Percentiles rank a stretch among this genome's conserved stretches.
Evolutionary conservation across 2,797 vertebrate species (phyloP).

Genomic region (Trachops cirrhosus): DNA sequence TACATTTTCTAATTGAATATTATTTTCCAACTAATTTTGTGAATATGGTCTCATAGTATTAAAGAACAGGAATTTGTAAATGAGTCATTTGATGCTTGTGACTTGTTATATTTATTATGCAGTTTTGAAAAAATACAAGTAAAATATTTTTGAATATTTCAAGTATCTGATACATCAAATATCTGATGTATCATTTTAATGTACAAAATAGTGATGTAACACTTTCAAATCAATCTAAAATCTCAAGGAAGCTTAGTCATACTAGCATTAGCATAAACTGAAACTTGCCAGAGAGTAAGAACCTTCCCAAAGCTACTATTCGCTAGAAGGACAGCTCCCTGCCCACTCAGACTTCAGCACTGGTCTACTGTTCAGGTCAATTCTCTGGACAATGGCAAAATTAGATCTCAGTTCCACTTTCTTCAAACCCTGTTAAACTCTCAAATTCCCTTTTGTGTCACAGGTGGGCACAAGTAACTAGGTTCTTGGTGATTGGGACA

Average conservation of each 20-base stretch:
- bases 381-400: neutral
- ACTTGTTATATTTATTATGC: neutral
- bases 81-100: neutral
- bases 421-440: neutral
- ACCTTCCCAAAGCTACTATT: neutral
- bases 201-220: neutral
- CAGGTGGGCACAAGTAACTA: too few relatives aligned
- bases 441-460: neutral
- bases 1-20: neutral
- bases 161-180: neutral
- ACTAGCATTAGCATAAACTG: neutral
- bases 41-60: neutral
- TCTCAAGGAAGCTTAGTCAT: neutral
- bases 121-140: constrained; percentile 22
- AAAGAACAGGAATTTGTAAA: neutral
- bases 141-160: constrained; percentile 12
- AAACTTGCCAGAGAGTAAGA: neutral
- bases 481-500: too few relatives aligned
- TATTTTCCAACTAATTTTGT: neutral
- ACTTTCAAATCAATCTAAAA: constrained; percentile 26
- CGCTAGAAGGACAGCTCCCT: neutral
- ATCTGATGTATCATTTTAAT: neutral
- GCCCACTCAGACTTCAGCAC: neutral
- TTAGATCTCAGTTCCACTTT: neutral
- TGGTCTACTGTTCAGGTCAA: neutral